Evolutionary conservation across 53 echinoderm and acorn worm genomes (phyloP).

Genomic region (Apostichopus leukothele): DNA sequence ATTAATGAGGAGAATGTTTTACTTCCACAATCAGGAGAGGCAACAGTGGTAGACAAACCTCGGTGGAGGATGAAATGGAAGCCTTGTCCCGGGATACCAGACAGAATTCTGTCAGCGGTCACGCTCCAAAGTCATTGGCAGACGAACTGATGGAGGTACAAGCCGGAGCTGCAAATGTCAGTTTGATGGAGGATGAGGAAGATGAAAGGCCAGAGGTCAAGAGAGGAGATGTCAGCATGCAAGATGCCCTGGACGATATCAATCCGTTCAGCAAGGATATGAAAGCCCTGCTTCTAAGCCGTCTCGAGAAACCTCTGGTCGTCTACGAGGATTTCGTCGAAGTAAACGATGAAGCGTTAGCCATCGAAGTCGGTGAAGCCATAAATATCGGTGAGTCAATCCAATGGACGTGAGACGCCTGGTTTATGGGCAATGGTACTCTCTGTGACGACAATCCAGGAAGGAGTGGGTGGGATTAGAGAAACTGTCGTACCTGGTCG

Average conservation of each 20-base stretch:
- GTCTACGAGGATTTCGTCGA: conserved; percentile 62
- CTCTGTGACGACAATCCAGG: no score
- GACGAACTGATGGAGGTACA: conserved; percentile 14
- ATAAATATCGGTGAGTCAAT: conserved; percentile 68
- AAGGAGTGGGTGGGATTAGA: no score
- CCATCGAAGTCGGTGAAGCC: conserved; percentile 55
- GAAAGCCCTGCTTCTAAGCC: conserved; percentile 56
- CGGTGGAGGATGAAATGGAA: conserved; percentile 20
- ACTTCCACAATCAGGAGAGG: background rate
- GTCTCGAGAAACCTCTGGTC: conserved; percentile 53
- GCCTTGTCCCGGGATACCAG: background rate
- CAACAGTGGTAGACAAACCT: conserved; percentile 3
- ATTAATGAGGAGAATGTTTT: background rate
- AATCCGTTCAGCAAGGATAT: conserved; percentile 71
- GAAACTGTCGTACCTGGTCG: background rate
- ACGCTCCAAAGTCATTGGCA: conserved; percentile 7
- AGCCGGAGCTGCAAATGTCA: background rate
- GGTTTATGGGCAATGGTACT: no score
- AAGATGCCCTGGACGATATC: conserved; percentile 30
- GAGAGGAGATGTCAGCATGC: conserved; percentile 1
- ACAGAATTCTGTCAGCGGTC: background rate
- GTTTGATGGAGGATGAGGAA: conserved; percentile 19
- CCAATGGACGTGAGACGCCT: no score
- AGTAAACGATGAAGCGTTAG: conserved; percentile 56
- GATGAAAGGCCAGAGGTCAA: background rate